Base-by-base conservation (phyloP, 2,113 vertebrate species). In the Epinephelus moara region DNA sequence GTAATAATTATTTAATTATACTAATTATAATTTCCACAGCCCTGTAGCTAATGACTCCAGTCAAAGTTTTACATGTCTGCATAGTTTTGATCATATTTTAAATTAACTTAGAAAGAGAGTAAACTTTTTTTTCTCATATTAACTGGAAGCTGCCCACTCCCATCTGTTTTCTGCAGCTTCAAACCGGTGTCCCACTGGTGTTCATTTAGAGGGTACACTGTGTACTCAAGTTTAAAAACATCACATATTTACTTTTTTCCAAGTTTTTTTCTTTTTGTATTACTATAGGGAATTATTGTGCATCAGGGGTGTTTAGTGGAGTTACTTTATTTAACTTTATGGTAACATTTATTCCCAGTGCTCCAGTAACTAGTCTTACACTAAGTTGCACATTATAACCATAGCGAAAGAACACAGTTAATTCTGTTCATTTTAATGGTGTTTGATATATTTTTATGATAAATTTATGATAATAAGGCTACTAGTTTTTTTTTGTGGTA, bases 401-500 rank as follows among this genome's bases (percentile, higher is more conserved):
- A 40, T 1, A 42, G 25, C 21, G 55, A 61, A 47, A 59, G 2
- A 12, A 42, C 3, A 23, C 13, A 17, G 2, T 21, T 23, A 3
- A 13, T 63, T 68, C 0, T 57, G 47, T 27, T 33, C 14, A 33
- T 15, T 72, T 2, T 63, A 5, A n/a, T 10, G 27, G 49, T 14
- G 9, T 42, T n/a, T 33, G n/a, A 61, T 15, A 19, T 53, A 56
- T 61, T 2, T 50, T 4, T 21, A 0, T 37, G 47, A 18, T 50
- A 19, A 30, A 1, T 3, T 4, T 40, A 12, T 53, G 25, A 47
- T 69, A 50, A 82, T 1, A 72, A 11, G 47, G 67, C 5, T 40
- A 73, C 5, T 79, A 40, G 62, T 69, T 81, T 17, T 68, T 50
- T 52, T 50, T 52, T 55, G 25, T 27, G 33, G 18, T 55, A 25